Conservation (phyloP, 2,113 vertebrate genomes). For the Prionailurus viverrinus region DNA sequence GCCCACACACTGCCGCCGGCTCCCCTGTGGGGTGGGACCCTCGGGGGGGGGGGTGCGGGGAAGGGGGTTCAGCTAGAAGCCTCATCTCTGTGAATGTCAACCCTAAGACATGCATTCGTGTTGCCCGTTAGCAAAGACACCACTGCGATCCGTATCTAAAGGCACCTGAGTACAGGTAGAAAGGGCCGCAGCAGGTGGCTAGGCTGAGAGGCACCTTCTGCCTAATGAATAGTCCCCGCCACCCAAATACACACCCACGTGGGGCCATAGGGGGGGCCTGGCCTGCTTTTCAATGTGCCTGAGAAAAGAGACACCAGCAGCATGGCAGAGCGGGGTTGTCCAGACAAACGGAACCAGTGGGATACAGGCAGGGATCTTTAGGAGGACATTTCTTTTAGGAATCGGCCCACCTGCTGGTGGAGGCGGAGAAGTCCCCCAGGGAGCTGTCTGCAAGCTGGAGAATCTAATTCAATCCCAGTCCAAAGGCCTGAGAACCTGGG, state of each 20-base stretch:
- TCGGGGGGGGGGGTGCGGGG: not conserved
- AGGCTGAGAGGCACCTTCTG: not conserved
- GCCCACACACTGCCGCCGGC: not conserved
- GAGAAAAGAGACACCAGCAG: no score
- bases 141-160: not conserved
- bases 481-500: not conserved
- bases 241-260: not conserved
- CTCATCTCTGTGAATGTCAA: not conserved
- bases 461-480: not conserved
- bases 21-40: not conserved
- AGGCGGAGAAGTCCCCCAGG: accelerated
- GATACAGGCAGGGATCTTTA: accelerated
- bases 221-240: not conserved
- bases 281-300: not conserved
- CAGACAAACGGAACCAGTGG: not conserved
- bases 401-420: not conserved
- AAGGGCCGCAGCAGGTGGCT: not conserved
- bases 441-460: not conserved
- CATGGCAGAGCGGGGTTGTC: not conserved
- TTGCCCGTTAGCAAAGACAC: not conserved
- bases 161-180: not conserved
- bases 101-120: accelerated
- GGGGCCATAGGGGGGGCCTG: not conserved
- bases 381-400: no score
- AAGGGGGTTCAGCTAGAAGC: not conserved